A percentile compares a stretch with the other conserved stretches of the same genome.
These are phyloP conservation scores for Wiebesia pumilae DNA, from an alignment of 1,140 invertebrate genomes.

Conservation along the genomic window DNA sequence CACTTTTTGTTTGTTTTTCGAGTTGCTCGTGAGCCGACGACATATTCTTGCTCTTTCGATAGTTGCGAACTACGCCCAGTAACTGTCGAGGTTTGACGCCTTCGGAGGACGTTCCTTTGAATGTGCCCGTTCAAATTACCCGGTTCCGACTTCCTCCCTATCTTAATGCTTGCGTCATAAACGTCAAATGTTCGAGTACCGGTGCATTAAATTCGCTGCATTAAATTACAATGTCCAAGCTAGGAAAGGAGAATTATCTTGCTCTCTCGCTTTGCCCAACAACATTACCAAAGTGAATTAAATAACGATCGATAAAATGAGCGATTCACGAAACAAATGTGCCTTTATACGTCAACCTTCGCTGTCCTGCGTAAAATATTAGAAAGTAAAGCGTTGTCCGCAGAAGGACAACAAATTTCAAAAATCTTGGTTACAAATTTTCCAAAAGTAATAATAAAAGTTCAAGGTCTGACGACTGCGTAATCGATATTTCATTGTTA, in stretches of 20 bases:
- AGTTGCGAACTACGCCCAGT: too few species aligned
- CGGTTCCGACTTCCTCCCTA: neutral
- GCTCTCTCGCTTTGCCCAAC: neutral
- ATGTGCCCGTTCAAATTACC: neutral
- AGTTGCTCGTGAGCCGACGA: too few species aligned
- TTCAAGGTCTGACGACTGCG: neutral
- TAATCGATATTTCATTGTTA: neutral
- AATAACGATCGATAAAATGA: neutral
- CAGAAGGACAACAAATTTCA: neutral
- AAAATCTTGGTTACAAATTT: neutral
- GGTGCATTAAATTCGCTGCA: too few species aligned
- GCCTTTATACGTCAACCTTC: neutral
- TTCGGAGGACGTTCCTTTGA: neutral
- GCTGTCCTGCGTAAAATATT: neutral
- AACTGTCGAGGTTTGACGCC: too few species aligned
- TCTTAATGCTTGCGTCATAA: neutral
- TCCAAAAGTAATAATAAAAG: neutral
- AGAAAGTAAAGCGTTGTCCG: neutral
- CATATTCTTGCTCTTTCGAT: too few species aligned
- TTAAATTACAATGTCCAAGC: too few species aligned
- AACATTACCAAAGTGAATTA: neutral
- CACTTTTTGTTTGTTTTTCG: too few species aligned
- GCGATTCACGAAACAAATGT: neutral
- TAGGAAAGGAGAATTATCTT: too few species aligned
- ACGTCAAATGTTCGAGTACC: too few species aligned